These are phyloP conservation scores for Tapirus indicus DNA, from an alignment of 2,797 vertebrate genomes.

Conservation along the genomic window DNA sequence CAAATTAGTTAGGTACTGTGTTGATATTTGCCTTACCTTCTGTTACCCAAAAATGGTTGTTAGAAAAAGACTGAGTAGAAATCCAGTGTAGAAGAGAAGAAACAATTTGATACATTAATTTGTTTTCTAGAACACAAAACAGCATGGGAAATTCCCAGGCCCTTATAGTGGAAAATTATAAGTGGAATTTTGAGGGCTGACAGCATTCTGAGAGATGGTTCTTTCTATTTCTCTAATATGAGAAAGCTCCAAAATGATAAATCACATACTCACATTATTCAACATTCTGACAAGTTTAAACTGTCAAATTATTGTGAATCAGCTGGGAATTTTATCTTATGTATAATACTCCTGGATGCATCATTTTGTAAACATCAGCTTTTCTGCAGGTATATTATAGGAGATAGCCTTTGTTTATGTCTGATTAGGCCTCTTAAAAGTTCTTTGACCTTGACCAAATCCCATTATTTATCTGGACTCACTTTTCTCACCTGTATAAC, in stretches of 20 bases:
- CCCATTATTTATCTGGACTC: neutral
- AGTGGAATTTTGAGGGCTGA: neutral
- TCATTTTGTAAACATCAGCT: neutral
- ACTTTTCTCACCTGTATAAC: neutral
- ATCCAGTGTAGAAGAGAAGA: neutral
- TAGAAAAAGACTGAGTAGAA: neutral
- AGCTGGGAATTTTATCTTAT: neutral
- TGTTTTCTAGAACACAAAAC: neutral
- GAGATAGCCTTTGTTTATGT: neutral
- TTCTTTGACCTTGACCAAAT: neutral
- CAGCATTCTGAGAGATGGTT: neutral
- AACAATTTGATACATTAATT: conserved; percentile 14
- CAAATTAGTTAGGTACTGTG: neutral
- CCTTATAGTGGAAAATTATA: neutral
- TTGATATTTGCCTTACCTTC: conserved; percentile 5
- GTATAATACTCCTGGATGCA: neutral
- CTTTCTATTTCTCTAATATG: neutral
- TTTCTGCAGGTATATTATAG: neutral
- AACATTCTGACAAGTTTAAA: conserved; percentile 21
- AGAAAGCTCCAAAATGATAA: neutral
- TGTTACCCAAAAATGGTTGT: neutral
- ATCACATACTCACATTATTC: neutral
- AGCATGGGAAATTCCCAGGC: neutral
- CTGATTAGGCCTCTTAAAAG: neutral
- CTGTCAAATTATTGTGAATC: neutral